Base-by-base conservation (phyloP, 2,797 vertebrate genomes). In the Margarornis squamiger region DNA sequence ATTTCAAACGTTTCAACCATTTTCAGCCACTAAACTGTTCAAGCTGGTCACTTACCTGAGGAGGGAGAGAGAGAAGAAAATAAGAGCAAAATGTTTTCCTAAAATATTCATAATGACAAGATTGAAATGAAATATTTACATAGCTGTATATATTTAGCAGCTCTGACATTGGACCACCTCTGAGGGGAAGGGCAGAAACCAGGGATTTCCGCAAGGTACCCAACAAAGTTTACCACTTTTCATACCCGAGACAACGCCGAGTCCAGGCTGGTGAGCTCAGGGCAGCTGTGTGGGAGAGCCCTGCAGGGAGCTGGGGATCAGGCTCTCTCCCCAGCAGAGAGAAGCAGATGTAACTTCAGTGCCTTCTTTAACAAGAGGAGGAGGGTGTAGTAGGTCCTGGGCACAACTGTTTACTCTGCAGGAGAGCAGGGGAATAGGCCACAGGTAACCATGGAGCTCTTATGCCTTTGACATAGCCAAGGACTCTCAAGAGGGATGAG, bases 31-130 rank as follows among this genome's bases (percentile, higher is more conserved):
- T 90, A 88, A 96, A 82, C 65, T 85, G 52, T 68, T 94, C 86
- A 74, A 88, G 79, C 71, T 90, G 93, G 97, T 90, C 94, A 86
- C 84, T 90, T 92, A 96, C 70, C 90, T 94, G 79, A 85, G 58
- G 46, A 93, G 23, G 39, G 54, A 21, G 29, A 65, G 26, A 57
- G 61, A 75, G 51, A 51, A 72, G 90, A 92, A 87, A 94, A 90
- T 72, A 93, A 84, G 77, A 94, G 92, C 92, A 97, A 97, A 97
- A 89, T 94, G 96, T 95, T 96, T 91, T 66, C 32, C 86, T 97
- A 88, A 95, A 97, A 97, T 96, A 97, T 97, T 97, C 73, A 96
- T 97, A 86, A 78, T 79, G 76, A 86, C 86, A 93, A 94, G 91
- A 95, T 66, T 91, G 91, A 83, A 93, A 94, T 93, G 71, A 94